A percentile compares a stretch with the other conserved stretches of the same genome.
phyloP scores from a whole-genome alignment of 2,797 vertebrate genomes.

The Liparis tanakae region DNA sequence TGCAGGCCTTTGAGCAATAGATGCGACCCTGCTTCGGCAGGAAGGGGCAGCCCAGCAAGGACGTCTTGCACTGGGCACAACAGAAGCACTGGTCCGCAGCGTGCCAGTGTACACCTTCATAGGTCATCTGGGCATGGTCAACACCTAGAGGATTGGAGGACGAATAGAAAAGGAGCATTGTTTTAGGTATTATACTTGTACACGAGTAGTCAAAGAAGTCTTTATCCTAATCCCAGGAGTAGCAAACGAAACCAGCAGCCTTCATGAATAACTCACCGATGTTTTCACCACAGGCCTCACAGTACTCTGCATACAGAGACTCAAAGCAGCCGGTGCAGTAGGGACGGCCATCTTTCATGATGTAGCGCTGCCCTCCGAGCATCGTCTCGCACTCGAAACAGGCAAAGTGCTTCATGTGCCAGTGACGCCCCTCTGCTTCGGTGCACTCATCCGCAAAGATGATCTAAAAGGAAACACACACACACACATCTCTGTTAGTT shows the following conservation, averaged over 20 bases:
- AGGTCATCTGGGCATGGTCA: conserved; percentile 98
- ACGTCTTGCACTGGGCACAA: conserved; percentile 94
- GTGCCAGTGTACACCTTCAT: conserved; percentile 96
- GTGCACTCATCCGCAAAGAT: conserved; percentile 98
- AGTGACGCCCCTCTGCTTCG: conserved; percentile 95
- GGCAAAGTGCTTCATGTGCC: conserved; percentile 99
- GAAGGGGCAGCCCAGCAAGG: conserved; percentile 94
- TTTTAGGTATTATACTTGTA: neutral
- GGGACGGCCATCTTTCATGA: conserved; percentile 96
- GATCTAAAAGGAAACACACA: conserved; percentile 80
- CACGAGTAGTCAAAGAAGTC: neutral
- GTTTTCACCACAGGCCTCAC: conserved; percentile 95
- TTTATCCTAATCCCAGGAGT: neutral
- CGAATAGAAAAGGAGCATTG: neutral
- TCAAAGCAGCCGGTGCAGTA: conserved; percentile 97
- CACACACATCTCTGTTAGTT: conserved; percentile 8
- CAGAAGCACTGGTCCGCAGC: conserved; percentile 95
- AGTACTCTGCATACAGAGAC: conserved; percentile 95
- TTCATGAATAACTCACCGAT: conserved; percentile 85
- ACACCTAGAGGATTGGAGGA: conserved; percentile 82
- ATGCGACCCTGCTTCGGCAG: conserved; percentile 95
- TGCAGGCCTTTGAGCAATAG: conserved; percentile 96
- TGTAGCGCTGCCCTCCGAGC: conserved; percentile 96
- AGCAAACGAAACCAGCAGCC: neutral
- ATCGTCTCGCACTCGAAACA: conserved; percentile 94